These are phyloP conservation scores for Dasyurus viverrinus DNA, from an alignment of 2,113 vertebrate genomes.

Conservation along the genomic window DNA sequence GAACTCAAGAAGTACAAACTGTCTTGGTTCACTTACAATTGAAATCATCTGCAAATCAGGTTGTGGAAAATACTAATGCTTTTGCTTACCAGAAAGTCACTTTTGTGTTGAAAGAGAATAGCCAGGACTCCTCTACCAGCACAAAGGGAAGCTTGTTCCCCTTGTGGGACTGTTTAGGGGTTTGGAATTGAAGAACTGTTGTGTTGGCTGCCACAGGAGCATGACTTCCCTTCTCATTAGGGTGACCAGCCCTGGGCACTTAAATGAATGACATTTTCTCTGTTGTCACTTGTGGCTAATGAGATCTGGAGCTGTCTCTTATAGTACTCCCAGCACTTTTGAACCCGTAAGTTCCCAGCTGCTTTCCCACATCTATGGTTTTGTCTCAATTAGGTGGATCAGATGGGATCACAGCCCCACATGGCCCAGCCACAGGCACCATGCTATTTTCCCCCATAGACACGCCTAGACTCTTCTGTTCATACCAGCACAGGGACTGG, in stretches of 20 bases:
- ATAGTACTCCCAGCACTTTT: neutral
- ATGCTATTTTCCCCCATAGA: slow-evolving; percentile 32
- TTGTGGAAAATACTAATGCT: neutral
- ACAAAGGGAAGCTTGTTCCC: neutral
- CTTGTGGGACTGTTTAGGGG: neutral
- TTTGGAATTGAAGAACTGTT: neutral
- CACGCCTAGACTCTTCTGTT: slow-evolving; percentile 44
- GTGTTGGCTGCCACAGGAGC: neutral
- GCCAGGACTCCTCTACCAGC: neutral
- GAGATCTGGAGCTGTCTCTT: neutral
- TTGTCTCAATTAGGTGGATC: slow-evolving; percentile 29
- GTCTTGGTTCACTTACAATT: neutral
- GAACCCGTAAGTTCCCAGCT: slow-evolving; percentile 34
- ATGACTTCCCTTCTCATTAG: neutral
- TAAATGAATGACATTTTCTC: neutral
- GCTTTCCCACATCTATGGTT: neutral
- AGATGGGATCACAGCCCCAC: slow-evolving; percentile 23
- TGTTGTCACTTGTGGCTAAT: neutral
- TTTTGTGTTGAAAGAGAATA: neutral
- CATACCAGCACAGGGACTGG: slow-evolving; percentile 50
- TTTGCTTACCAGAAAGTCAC: neutral
- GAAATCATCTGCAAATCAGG: slow-evolving; percentile 9
- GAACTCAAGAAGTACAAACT: neutral
- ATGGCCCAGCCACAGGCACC: slow-evolving; percentile 5
- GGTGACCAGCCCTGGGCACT: neutral